These are phyloP conservation scores for Cryptocheilus praepositus DNA, from an alignment of 2,888 invertebrate species.

Conservation along the genomic window DNA sequence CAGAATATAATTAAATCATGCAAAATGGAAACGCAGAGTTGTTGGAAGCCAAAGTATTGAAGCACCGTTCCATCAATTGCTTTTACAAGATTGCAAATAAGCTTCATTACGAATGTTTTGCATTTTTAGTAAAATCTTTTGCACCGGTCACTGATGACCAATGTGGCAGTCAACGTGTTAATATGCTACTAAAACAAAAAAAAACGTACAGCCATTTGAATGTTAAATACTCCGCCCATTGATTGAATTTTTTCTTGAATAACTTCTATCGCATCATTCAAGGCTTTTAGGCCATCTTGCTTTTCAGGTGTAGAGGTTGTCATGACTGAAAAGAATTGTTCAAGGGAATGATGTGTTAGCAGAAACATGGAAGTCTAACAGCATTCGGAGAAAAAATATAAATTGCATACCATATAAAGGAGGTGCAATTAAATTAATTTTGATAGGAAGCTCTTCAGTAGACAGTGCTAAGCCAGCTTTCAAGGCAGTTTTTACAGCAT, in stretches of 20 bases:
- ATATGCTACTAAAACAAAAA: slow-evolving; percentile 39
- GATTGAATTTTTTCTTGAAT: slow-evolving; percentile 89
- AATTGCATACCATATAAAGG: slow-evolving; percentile 88
- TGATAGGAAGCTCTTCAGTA: slow-evolving; percentile 95
- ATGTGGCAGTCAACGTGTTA: no score
- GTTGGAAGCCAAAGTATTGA: no score
- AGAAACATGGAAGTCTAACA: neutral
- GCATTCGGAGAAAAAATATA: neutral
- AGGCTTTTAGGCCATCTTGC: slow-evolving; percentile 91
- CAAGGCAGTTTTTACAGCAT: slow-evolving; percentile 96
- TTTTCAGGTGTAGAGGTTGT: slow-evolving; percentile 99
- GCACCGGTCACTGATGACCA: no score
- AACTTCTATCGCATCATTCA: slow-evolving; percentile 92
- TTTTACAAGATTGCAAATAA: no score
- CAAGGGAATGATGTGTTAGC: neutral
- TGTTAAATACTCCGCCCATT: slow-evolving; percentile 93
- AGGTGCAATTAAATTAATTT: slow-evolving; percentile 99
- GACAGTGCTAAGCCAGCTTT: slow-evolving; percentile 93
- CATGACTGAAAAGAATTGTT: slow-evolving; percentile 82
- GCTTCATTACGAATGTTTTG: no score
- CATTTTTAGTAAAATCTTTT: no score
- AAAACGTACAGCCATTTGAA: slow-evolving; percentile 91
- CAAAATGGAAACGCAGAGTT: no score
- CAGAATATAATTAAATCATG: no score
- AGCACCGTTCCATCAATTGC: no score